Percentiles rank a stretch among this genome's conserved stretches.
phyloP scores from a whole-genome alignment of 2,888 invertebrate species.

The Elmis aenea region DNA sequence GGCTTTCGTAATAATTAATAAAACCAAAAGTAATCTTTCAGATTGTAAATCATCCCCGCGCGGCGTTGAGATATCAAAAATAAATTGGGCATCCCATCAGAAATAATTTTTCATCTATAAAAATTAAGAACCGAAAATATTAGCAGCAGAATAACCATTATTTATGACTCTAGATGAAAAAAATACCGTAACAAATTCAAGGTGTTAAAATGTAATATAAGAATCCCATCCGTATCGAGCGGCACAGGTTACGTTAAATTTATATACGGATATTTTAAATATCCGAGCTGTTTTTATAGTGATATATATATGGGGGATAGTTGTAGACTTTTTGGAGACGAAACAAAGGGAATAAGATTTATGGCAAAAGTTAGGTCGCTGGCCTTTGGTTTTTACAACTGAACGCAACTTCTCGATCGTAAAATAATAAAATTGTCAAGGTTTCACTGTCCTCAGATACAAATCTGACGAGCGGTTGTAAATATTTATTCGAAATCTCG shows the following conservation, averaged over 20 bases:
- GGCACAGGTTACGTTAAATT: no score
- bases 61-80: constrained; percentile 22
- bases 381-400: constrained; percentile 18
- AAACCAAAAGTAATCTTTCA: constrained; percentile 11
- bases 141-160: constrained; percentile 29
- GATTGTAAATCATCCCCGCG: constrained; percentile 26
- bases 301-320: constrained; percentile 12
- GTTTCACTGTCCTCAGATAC: constrained; percentile 8
- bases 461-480: constrained; percentile 15
- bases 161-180: constrained; percentile 21
- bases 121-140: constrained; percentile 30
- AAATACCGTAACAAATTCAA: constrained; percentile 27
- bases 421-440: constrained; percentile 23
- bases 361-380: constrained; percentile 25
- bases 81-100: constrained; percentile 28
- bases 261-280: constrained; percentile 5
- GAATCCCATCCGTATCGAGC: constrained; percentile 14
- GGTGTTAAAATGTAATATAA: constrained; percentile 28
- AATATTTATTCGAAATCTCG: constrained; percentile 8
- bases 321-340: constrained; percentile 30
- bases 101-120: constrained; percentile 37
- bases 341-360: constrained; percentile 28
- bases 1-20: constrained; percentile 16
- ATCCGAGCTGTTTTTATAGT: no score
- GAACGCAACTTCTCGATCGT: constrained; percentile 11